Percentiles rank a stretch among this genome's conserved stretches.
Evolutionary conservation across 2,113 vertebrate species (phyloP).

Genomic region (Callocephalon fimbriatum): DNA sequence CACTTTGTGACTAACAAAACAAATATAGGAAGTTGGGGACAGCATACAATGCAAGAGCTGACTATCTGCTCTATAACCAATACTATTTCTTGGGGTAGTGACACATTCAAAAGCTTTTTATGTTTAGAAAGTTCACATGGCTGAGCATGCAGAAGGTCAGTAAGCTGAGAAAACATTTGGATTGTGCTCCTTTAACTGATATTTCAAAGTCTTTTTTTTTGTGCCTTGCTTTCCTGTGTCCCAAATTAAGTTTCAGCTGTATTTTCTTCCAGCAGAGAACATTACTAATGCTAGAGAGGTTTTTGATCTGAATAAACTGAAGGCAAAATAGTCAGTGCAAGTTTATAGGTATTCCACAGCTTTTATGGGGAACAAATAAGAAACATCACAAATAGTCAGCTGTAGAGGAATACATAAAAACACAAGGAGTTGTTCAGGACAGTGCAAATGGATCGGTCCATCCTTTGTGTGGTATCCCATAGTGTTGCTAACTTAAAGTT

Average conservation of each 20-base stretch:
- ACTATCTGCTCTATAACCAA: not conserved
- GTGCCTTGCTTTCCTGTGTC: not conserved
- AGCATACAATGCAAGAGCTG: not conserved
- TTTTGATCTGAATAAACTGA: not conserved
- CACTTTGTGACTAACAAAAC: not conserved
- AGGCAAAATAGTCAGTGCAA: not conserved
- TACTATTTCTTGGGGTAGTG: not conserved
- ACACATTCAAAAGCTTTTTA: not conserved
- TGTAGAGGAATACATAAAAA: not conserved
- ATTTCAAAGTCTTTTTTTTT: not conserved
- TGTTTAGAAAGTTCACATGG: not conserved
- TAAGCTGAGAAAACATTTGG: not conserved
- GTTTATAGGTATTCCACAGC: not conserved
- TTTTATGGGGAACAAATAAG: not conserved
- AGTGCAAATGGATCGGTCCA: not conserved
- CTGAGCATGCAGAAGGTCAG: not conserved
- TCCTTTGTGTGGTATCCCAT: not conserved
- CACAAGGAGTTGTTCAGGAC: not conserved
- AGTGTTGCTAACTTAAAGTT: not conserved
- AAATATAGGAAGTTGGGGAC: not conserved
- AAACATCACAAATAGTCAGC: not conserved
- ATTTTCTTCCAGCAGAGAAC: not conserved
- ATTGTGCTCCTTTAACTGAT: not conserved
- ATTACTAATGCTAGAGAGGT: not conserved
- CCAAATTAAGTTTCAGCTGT: not conserved